Conservation (phyloP, 2,888 invertebrate genomes). For the Leucophenga montana region DNA sequence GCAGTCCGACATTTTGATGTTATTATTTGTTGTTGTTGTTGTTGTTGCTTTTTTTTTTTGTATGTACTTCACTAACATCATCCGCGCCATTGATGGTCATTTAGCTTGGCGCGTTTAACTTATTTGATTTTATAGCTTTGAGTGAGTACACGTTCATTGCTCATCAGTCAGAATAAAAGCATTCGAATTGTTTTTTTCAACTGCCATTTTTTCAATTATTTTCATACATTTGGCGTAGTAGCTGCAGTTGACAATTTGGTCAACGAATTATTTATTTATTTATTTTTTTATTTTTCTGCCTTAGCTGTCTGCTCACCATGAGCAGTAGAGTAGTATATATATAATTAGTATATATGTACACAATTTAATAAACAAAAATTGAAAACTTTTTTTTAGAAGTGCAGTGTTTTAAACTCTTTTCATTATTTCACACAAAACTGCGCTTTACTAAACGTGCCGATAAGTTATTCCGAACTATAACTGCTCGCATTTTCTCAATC, state of each 20-base stretch:
- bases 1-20: conserved; percentile 47
- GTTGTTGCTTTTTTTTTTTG: not conserved
- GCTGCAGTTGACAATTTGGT: conserved; percentile 63
- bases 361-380: too few species aligned
- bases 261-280: conserved; percentile 54
- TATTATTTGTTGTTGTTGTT: conserved; percentile 20
- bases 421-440: too few species aligned
- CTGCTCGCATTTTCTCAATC: too few species aligned
- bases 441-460: too few species aligned
- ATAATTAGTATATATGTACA: too few species aligned
- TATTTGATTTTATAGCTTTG: not conserved
- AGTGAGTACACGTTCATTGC: too few species aligned
- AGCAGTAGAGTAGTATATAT: conserved; percentile 27
- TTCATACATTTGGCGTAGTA: not conserved
- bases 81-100: not conserved
- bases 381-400: too few species aligned
- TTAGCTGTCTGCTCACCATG: conserved; percentile 42
- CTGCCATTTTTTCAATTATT: conserved; percentile 9
- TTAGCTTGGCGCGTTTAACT: not conserved
- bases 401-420: too few species aligned
- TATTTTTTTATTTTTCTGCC: not conserved
- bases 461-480: too few species aligned
- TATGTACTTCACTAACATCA: not conserved
- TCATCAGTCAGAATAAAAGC: not conserved
- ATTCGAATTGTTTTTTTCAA: not conserved